Evolutionary conservation across 92 coral and sea anemone genomes (phyloP).

Genomic region (Metridium senile): DNA sequence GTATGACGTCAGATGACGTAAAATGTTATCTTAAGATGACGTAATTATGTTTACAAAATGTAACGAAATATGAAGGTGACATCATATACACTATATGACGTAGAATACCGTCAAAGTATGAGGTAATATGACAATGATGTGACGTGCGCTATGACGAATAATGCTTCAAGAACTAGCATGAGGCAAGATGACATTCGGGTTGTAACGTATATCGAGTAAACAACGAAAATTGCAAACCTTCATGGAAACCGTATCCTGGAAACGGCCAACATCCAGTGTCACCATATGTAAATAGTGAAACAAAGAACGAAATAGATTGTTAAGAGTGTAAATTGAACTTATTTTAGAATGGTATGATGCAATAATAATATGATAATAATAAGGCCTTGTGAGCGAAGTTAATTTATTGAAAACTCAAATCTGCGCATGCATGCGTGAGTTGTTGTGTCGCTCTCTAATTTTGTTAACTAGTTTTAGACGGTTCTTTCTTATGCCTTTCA

Average conservation of each 20-base stretch:
- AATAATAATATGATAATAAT: too few relatives aligned
- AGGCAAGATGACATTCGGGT: not conserved
- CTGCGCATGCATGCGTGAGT: too few relatives aligned
- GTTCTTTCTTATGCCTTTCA: too few relatives aligned
- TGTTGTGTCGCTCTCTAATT: too few relatives aligned
- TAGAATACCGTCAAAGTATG: too few relatives aligned
- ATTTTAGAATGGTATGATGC: too few relatives aligned
- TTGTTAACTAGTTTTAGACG: too few relatives aligned
- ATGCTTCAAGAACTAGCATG: not conserved
- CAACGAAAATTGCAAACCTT: not conserved
- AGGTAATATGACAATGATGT: too few relatives aligned
- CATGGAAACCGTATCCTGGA: conserved; percentile 10
- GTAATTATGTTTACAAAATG: not conserved
- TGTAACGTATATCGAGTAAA: not conserved
- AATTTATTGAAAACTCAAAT: too few relatives aligned
- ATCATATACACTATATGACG: too few relatives aligned
- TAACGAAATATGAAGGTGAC: too few relatives aligned
- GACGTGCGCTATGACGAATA: not conserved
- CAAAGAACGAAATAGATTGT: not conserved
- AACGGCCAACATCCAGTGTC: not conserved
- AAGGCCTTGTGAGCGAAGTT: too few relatives aligned
- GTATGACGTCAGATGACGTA: not conserved
- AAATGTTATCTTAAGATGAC: not conserved
- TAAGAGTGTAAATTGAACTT: not conserved
- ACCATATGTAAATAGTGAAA: not conserved